Conservation (phyloP, 2,797 vertebrate genomes). For the Cryptoprocta ferox region DNA sequence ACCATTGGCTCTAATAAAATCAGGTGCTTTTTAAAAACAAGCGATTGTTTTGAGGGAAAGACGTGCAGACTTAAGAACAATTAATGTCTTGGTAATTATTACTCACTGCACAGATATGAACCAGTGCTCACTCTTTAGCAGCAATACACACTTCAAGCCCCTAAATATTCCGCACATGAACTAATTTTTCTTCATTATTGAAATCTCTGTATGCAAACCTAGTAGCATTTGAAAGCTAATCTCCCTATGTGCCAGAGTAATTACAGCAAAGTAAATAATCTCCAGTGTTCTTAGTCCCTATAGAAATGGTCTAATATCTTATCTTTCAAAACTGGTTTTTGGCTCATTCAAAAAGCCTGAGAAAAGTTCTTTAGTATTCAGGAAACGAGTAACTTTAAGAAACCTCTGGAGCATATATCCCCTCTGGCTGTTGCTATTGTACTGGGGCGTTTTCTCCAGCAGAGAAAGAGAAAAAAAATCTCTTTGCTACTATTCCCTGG, state of each 20-base stretch:
- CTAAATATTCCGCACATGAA: conserved; percentile 85
- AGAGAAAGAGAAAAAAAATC: neutral
- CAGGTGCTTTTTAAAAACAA: conserved; percentile 8
- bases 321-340: conserved; percentile 86
- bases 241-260: conserved; percentile 86
- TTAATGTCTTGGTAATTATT: conserved; percentile 53
- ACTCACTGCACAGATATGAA: conserved; percentile 16
- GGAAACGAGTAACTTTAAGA: conserved; percentile 46
- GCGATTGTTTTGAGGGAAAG: neutral
- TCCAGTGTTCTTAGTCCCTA: conserved; percentile 86
- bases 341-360: conserved; percentile 82
- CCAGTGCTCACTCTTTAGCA: conserved; percentile 34
- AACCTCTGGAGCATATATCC: neutral
- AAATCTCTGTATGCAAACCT: conserved; percentile 84
- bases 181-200: conserved; percentile 83
- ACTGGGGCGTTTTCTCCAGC: neutral
- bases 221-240: conserved; percentile 86
- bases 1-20: neutral
- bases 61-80: conserved; percentile 17
- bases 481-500: neutral
- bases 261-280: conserved; percentile 90
- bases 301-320: conserved; percentile 87
- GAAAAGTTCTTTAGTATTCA: conserved; percentile 74
- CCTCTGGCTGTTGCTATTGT: neutral
- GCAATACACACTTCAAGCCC: conserved; percentile 59